Conservation (phyloP, 2,888 invertebrate species). For the Hypomecis atomaria region DNA sequence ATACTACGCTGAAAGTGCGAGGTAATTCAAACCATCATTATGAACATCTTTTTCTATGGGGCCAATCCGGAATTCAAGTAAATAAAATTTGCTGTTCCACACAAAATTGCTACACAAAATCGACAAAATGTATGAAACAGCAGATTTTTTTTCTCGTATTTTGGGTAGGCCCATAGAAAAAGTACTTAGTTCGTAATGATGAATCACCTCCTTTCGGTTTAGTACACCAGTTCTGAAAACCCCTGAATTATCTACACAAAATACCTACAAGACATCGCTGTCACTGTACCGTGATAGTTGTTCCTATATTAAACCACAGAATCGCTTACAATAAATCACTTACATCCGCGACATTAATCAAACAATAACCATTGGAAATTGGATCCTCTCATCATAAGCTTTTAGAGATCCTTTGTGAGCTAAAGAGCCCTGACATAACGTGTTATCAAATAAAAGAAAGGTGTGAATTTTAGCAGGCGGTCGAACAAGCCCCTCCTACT, state of each 20-base stretch:
- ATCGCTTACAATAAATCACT: slow-evolving; percentile 70
- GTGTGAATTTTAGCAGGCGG: slow-evolving; percentile 83
- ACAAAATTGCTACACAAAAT: too few relatives aligned
- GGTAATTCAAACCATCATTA: too few relatives aligned
- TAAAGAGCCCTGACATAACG: slow-evolving; percentile 82
- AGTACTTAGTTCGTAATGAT: too few relatives aligned
- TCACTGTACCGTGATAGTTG: slow-evolving; percentile 21
- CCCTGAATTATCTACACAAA: neutral
- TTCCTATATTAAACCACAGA: slow-evolving; percentile 48
- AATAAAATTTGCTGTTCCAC: too few relatives aligned
- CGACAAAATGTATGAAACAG: too few relatives aligned
- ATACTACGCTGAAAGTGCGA: too few relatives aligned
- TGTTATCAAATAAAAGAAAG: slow-evolving; percentile 84
- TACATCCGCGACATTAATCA: slow-evolving; percentile 76
- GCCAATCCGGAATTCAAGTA: too few relatives aligned
- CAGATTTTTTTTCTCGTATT: too few relatives aligned
- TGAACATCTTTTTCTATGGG: too few relatives aligned
- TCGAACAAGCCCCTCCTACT: slow-evolving; percentile 73
- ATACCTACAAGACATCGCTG: neutral
- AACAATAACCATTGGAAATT: slow-evolving; percentile 77
- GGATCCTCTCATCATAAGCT: slow-evolving; percentile 80
- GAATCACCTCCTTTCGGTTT: too few relatives aligned
- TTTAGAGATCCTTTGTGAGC: slow-evolving; percentile 81
- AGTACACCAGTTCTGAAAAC: too few relatives aligned
- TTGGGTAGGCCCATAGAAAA: too few relatives aligned